Evolutionary conservation across 1,140 invertebrate genomes (phyloP).

Genomic region (Dreissena polymorpha): DNA sequence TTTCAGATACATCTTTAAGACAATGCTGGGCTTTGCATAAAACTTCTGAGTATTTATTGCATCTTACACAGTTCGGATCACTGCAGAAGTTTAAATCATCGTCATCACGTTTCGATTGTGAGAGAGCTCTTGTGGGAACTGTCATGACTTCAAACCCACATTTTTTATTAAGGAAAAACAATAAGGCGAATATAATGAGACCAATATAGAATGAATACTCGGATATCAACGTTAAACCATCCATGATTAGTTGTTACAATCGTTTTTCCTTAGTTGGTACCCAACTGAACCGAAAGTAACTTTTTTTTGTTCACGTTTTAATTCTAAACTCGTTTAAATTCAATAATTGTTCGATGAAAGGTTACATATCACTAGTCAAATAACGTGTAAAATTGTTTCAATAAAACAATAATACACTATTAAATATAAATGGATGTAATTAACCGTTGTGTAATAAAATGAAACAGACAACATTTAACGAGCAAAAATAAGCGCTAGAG

Average conservation of each 20-base stretch:
- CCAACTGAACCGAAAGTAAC: not conserved
- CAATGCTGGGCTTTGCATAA: conserved; percentile 49
- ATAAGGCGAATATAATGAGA: not conserved
- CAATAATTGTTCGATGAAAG: no score
- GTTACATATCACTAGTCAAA: no score
- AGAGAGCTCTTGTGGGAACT: not conserved
- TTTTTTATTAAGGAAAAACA: conserved; percentile 15
- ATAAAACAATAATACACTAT: no score
- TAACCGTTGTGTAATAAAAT: no score
- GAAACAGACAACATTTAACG: no score
- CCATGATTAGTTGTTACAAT: not conserved
- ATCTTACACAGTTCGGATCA: conserved; percentile 67
- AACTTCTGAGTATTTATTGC: conserved; percentile 58
- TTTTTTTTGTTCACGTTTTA: not conserved
- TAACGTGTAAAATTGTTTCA: no score
- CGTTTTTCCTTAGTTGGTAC: no score
- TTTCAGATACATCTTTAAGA: not conserved
- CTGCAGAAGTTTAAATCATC: conserved; percentile 47
- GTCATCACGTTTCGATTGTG: no score
- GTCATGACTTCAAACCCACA: conserved; percentile 30
- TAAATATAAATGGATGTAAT: no score
- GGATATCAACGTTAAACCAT: not conserved
- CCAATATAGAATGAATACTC: not conserved
- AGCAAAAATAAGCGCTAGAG: no score
- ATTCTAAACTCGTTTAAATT: no score